Evolutionary conservation across 2,113 vertebrate genomes (phyloP), one percentile per base, ranked within the genome.

Genomic region (Condylura cristata): DNA sequence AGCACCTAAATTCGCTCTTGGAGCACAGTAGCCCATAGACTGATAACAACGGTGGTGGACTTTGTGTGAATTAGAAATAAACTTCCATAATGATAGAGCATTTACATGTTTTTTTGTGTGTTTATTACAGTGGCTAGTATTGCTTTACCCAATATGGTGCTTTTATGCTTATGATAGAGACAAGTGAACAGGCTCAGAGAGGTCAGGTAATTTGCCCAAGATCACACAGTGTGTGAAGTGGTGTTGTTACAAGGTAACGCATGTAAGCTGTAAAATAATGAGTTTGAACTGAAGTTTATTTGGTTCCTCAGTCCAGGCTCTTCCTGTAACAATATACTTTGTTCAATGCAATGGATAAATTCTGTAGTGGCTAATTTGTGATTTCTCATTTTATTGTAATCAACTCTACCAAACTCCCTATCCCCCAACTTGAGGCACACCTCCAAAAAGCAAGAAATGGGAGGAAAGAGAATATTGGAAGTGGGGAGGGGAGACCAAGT

Each of bases 141-240:
- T 74, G 30, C 34, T 44, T 91, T 80, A 51, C 58, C 51, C 58
- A 46, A 66, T 17, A 66, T 32, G 53, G 7, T 51, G 18, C 68
- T 89, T 94, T 84, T 22, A 80, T 75, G 39, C 28, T n/a, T 24
- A 76, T 79, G 78, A 60, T 39, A 76, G 46, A 89, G 63, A 72
- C 2, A 82, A 87, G 41, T 16, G 82, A 83, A 93, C 46, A 60
- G 37, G 44, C 8, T 72, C 34, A 93, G 81, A 58, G 37, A 70
- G 51, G 14, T 60, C 46, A 84, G 74, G 63, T 53, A 37, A 94
- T 93, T 95, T 90, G 37, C 66, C 13, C 74, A 26, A 70, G 41
- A 32, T 74, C 60, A 78, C 46, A 78, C 34, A 86, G 2, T 51
- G n/a, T 51, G 16, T 51, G 17, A 51, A 51, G 48, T 17, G 14